Base-by-base conservation (phyloP, 2,797 vertebrate species). In the Graptemys geographica region DNA sequence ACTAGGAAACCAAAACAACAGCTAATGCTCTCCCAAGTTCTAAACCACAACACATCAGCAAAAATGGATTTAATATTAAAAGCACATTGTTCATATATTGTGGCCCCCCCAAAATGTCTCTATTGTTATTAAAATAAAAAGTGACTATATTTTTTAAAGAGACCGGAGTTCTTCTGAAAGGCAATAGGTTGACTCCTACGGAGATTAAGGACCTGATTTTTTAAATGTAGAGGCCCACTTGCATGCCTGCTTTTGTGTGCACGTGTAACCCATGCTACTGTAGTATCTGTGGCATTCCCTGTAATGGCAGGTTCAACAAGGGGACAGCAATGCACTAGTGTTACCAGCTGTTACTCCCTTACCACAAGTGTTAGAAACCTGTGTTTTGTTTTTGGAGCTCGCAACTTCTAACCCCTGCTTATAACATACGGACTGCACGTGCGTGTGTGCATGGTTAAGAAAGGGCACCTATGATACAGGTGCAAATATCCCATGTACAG, bases 1-100 rank as follows among this genome's bases (percentile, higher is more conserved):
- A 82, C 82, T 89, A 90, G 95, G 95, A 97, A 97, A 96, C 0
- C 74, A 97, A 96, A 97, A 96, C 95, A 97, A 94, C 95, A 94
- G 96, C 86, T 59, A 47, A 95, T 31, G 52, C 92, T 74, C 96
- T 95, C 93, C 84, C 93, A 84, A 96, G 94, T 87, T 79, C 86
- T 91, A 95, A 97, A 96, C 95, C 96, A 96, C 96, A 95, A 96
- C 86, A 92, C 80, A 96, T 96, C 87, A 94, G 92, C 92, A 96
- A 92, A 97, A 96, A 95, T 92, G 87, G 11, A 93, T 90, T 90
- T 96, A 93, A 90, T 94, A 96, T 95, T 95, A 81, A 92, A 93
- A 86, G 79, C 89, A 49, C 95, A 69, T 69, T 37, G 90, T 97
- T 97, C 96, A 72, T 95, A 84, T 96, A 91, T 92, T 95, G 51